phyloP scores from a whole-genome alignment of 2,113 vertebrate species.

The Alaudala cheleensis region DNA sequence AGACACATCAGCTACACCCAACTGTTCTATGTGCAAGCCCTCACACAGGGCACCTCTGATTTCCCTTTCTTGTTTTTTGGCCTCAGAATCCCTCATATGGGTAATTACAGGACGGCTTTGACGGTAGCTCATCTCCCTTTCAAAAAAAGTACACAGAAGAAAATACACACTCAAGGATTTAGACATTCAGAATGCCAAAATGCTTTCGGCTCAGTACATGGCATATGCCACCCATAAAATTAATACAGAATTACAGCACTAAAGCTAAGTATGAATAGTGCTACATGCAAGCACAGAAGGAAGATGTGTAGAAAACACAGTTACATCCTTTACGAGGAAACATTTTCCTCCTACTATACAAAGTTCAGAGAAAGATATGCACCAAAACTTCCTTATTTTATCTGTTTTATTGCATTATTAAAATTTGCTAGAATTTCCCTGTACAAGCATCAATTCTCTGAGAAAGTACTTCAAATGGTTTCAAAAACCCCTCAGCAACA shows the following conservation, averaged over 20 bases:
- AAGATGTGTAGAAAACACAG: not conserved
- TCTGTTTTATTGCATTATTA: not conserved
- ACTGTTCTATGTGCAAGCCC: not conserved
- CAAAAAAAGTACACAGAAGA: not conserved
- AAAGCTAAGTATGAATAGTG: not conserved
- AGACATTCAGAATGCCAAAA: not conserved
- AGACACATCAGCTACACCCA: rapidly evolving
- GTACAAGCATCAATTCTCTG: not conserved
- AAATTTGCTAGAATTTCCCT: not conserved
- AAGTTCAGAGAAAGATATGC: not conserved
- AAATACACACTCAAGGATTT: not conserved
- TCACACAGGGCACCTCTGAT: not conserved
- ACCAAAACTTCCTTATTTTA: not conserved
- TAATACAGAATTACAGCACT: not conserved
- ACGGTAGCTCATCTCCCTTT: not conserved
- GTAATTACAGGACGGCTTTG: not conserved
- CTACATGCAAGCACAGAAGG: not conserved
- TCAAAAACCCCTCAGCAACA: not conserved
- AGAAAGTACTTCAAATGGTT: not conserved
- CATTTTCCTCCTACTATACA: not conserved
- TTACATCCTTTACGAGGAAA: not conserved
- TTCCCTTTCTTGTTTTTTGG: not conserved
- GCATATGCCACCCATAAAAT: not conserved
- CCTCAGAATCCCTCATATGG: not conserved
- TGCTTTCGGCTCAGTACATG: not conserved